Evolutionary conservation across 2,113 vertebrate genomes (phyloP).

Genomic region (Eubucco bourcierii): DNA sequence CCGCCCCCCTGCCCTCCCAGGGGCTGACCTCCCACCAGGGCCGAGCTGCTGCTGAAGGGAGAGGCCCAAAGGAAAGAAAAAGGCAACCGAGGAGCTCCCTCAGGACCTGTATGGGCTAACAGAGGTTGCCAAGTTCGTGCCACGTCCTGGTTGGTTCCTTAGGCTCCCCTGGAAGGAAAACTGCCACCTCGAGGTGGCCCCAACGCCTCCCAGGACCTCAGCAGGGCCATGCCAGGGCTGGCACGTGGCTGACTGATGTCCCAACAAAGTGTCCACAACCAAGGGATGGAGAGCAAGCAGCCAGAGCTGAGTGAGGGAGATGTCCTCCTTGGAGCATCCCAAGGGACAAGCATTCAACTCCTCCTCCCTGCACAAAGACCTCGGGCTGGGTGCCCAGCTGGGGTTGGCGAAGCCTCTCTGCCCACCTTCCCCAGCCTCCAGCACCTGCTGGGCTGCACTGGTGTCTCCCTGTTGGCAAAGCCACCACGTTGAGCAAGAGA

Average conservation of each 20-base stretch:
- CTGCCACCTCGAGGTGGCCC: fast-evolving
- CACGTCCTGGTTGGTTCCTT: background rate
- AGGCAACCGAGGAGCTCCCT: background rate
- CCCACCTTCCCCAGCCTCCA: too few species aligned
- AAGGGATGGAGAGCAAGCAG: background rate
- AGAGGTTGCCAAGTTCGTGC: fast-evolving
- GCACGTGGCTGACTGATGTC: background rate
- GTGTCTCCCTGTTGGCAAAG: background rate
- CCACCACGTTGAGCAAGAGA: background rate
- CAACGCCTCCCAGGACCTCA: background rate
- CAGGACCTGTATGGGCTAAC: fast-evolving
- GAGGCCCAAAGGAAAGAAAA: background rate
- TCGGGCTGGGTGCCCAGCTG: fast-evolving
- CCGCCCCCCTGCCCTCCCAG: too few species aligned
- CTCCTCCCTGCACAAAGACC: background rate
- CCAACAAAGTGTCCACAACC: fast-evolving
- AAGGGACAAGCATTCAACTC: background rate
- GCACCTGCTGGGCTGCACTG: too few species aligned
- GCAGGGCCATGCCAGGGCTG: background rate
- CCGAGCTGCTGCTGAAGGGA: fast-evolving
- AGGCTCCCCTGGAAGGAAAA: background rate
- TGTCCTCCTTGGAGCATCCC: background rate
- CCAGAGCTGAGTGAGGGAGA: fast-evolving
- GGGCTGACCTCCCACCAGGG: background rate
- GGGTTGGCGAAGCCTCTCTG: background rate